Evolutionary conservation across 2,113 vertebrate genomes (phyloP), one percentile per base, ranked within the genome.

Genomic region (Rissa tridactyla): DNA sequence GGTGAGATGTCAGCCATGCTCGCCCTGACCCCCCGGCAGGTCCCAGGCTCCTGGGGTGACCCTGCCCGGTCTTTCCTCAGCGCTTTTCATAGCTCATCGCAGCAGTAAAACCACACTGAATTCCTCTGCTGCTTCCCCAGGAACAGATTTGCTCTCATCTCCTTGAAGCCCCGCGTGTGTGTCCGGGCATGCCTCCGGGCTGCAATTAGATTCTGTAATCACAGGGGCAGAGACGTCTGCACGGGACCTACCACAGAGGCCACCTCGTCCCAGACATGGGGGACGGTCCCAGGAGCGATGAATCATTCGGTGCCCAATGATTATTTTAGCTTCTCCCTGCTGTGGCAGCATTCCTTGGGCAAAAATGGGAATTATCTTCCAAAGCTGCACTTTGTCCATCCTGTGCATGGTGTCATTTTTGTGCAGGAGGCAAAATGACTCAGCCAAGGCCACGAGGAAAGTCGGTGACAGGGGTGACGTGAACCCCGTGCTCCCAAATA

Each of bases 321-420:
- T 83, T 90, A 75, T 90, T 92, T 90, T 71, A 76, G 47, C 52
- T 81, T 65, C 51, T 94, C 57, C n/a, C 42, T 90, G 62, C 66
- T 90, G 95, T 90, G 82, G 90, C 57, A 71, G 36, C 72, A 61
- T 71, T 90, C 68, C 62, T 80, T 21, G 42, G 61, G 46, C 14
- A 25, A 36, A 54, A 95, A 49, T 0, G 6, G 36, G 69, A 62
- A 47, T 68, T 62, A n/a, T 57, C 68, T 84, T 66, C 57, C 5
- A 2, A 57, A 51, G 46, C 51, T 0, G 1, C 25, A 40, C 42
- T 27, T 36, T 10, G 30, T 34, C 26, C 30, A 2, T 42, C 29
- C 72, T 2, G 4, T 22, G 23, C 55, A 2, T 2, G 2, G 66
- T 78, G 82, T 61, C 34, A 72, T 76, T 83, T 54, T 51, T 38